Percentiles rank a stretch among this genome's conserved stretches.
Evolutionary conservation across 2,113 vertebrate genomes (phyloP).

Genomic region (Gambusia holbrooki): DNA sequence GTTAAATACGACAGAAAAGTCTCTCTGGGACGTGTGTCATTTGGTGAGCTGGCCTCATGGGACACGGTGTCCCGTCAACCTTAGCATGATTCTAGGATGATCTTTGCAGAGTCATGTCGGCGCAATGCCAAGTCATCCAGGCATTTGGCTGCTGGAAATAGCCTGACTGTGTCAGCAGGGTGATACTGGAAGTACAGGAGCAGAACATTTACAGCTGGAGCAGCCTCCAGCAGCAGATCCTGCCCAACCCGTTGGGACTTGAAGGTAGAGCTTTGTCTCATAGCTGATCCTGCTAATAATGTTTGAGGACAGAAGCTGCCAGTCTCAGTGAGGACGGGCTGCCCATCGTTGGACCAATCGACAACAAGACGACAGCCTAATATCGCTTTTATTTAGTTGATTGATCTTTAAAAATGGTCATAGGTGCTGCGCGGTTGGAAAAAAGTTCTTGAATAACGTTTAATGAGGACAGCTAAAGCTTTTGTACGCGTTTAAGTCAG

Average conservation of each 20-base stretch:
- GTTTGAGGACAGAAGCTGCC: neutral
- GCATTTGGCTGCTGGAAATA: slow-evolving; percentile 5
- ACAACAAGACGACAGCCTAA: neutral
- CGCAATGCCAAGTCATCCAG: neutral
- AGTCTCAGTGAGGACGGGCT: too few relatives aligned
- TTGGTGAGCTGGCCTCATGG: neutral
- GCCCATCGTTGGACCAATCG: too few relatives aligned
- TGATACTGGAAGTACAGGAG: neutral
- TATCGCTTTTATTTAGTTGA: too few relatives aligned
- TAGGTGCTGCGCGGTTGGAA: too few relatives aligned
- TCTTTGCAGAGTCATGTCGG: neutral
- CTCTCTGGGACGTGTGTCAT: slow-evolving; percentile 3
- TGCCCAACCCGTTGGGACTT: neutral
- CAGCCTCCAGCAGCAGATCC: neutral
- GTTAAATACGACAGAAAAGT: neutral
- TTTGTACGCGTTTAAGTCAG: too few relatives aligned
- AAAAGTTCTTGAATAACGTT: too few relatives aligned
- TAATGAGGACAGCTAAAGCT: too few relatives aligned
- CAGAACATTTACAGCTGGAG: neutral
- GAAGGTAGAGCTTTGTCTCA: neutral
- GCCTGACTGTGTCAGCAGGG: too few relatives aligned
- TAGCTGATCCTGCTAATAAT: neutral
- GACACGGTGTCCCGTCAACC: neutral
- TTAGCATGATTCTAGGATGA: neutral
- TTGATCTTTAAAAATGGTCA: too few relatives aligned